A percentile compares a stretch with the other conserved stretches of the same genome.
Evolutionary conservation across 2,113 vertebrate species (phyloP).

Genomic region (Loxodonta africana): DNA sequence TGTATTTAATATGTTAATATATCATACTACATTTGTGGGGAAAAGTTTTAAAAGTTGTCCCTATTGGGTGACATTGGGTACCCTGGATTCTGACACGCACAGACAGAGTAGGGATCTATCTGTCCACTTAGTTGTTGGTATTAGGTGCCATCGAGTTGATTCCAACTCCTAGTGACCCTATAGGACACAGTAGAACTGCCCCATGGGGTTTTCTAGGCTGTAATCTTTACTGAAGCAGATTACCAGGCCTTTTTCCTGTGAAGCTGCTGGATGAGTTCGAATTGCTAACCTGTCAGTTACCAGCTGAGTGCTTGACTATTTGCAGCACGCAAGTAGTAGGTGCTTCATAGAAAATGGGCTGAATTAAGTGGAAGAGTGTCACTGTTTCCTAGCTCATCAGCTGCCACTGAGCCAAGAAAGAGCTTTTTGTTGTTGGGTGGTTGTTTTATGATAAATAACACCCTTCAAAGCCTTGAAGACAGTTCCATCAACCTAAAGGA

Average conservation of each 20-base stretch:
- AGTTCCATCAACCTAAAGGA: not conserved
- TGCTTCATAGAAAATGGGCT: not conserved
- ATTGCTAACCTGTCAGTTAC: not conserved
- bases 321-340: not conserved
- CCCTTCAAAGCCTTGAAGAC: not conserved
- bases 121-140: not conserved
- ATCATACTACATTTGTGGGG: not conserved
- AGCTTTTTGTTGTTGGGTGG: not conserved
- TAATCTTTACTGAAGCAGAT: not conserved
- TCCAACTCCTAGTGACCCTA: not conserved
- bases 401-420: not conserved
- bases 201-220: not conserved
- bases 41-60: not conserved
- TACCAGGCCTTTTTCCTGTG: not conserved
- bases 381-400: no score
- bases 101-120: no score
- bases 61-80: not conserved
- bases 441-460: not conserved
- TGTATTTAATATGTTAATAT: slow-evolving; percentile 50
- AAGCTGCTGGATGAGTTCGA: not conserved
- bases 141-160: not conserved
- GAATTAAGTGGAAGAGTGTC: rapidly evolving
- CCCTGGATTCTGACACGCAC: not conserved
- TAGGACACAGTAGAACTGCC: not conserved
- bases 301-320: not conserved